Percentiles rank a stretch among this genome's conserved stretches.
phyloP scores from a whole-genome alignment of 1,140 invertebrate genomes.

The Atopsyche davidsoni region DNA sequence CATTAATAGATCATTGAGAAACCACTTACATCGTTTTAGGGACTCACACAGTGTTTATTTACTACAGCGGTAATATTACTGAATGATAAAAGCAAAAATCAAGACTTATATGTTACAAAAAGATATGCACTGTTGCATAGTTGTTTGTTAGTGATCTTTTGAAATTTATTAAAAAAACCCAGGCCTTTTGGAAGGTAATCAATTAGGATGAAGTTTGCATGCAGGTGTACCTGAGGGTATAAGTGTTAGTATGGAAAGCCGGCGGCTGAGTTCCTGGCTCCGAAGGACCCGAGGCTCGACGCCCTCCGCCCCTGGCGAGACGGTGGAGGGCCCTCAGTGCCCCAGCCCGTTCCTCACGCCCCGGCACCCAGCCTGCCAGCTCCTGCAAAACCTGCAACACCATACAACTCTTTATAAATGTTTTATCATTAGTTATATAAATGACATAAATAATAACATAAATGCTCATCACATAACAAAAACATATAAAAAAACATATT shows the following conservation, averaged over 20 bases:
- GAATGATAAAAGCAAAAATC: no score
- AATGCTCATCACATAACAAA: no score
- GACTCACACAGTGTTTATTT: no score
- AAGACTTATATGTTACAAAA: no score
- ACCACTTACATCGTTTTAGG: no score
- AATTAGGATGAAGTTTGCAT: not conserved
- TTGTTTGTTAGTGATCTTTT: no score
- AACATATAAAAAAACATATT: no score
- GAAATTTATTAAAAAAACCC: no score
- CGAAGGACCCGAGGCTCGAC: conserved; percentile 17
- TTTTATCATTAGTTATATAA: conserved; percentile 1
- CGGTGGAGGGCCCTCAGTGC: conserved; percentile 26
- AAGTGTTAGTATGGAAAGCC: conserved; percentile 19
- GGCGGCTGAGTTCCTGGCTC: conserved; percentile 11
- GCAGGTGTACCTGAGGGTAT: conserved; percentile 21
- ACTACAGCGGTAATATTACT: no score
- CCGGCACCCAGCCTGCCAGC: conserved; percentile 23
- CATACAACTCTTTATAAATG: no score
- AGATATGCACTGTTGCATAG: no score
- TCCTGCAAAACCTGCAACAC: conserved; percentile 26
- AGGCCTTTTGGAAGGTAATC: not conserved
- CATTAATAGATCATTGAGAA: no score
- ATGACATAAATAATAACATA: not conserved
- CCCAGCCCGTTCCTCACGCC: conserved; percentile 20
- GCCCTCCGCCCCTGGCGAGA: conserved; percentile 20